phyloP scores from a whole-genome alignment of 2,797 vertebrate species.

The Graptemys geographica region DNA sequence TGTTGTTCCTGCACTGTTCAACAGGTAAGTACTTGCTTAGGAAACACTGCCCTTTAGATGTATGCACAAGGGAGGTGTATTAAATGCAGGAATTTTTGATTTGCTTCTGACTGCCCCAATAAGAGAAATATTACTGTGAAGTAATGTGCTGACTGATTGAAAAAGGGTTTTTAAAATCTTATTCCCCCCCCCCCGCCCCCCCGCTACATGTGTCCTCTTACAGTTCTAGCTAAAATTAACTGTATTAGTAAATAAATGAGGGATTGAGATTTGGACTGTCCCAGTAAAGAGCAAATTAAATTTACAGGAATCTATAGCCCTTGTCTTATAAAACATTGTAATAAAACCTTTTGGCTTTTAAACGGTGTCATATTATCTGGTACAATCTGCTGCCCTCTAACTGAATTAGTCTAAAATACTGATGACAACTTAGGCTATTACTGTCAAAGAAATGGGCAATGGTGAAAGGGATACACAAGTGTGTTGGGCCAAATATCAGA shows the following conservation, averaged over 20 bases:
- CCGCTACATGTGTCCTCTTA: background rate
- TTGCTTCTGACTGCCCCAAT: background rate
- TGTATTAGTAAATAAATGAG: background rate
- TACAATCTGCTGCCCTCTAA: background rate
- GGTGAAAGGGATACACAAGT: background rate
- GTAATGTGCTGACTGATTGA: background rate
- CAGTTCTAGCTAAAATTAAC: background rate
- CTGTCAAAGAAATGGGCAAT: background rate
- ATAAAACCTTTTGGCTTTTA: background rate
- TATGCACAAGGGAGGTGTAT: background rate
- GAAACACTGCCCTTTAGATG: background rate
- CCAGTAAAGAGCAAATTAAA: background rate
- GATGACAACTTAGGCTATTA: background rate
- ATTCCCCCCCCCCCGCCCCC: background rate
- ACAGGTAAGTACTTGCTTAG: constrained; percentile 5
- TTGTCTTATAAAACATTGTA: background rate
- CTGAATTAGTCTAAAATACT: background rate
- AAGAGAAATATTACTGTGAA: background rate
- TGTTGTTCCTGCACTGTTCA: background rate
- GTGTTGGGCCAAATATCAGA: background rate
- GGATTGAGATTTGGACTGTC: background rate
- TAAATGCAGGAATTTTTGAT: constrained; percentile 8
- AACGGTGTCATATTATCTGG: background rate
- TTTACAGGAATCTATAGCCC: background rate
- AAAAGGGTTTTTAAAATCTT: background rate